These are phyloP conservation scores for Pseudopodoces humilis DNA, from an alignment of 2,113 vertebrate species.

Conservation along the genomic window DNA sequence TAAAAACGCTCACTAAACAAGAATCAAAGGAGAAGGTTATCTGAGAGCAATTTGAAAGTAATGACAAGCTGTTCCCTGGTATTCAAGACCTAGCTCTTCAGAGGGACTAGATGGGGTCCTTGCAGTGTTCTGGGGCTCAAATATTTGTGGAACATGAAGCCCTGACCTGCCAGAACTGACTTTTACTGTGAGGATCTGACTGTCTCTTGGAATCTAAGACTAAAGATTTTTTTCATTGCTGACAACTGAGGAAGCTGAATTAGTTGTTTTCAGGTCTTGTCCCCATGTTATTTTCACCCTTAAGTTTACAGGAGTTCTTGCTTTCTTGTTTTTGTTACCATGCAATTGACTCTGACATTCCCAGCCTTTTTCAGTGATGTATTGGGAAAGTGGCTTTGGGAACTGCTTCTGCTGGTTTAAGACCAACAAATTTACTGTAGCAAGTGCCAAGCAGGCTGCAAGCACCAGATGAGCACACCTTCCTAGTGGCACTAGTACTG, in stretches of 20 bases:
- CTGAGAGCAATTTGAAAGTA: neutral
- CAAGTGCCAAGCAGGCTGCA: neutral
- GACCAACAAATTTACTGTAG: neutral
- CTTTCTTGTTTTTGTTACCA: neutral
- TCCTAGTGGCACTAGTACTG: accelerated
- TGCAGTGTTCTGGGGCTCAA: neutral
- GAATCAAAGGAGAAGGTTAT: neutral
- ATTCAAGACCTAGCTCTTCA: neutral
- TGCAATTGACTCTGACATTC: accelerated
- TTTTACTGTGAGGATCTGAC: neutral
- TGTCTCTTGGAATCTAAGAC: neutral
- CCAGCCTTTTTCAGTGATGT: neutral
- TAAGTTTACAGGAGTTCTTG: neutral
- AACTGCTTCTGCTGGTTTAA: neutral
- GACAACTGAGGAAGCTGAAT: neutral
- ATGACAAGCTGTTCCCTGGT: neutral
- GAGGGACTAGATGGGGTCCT: neutral
- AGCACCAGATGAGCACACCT: neutral
- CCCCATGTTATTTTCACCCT: neutral
- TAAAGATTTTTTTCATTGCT: neutral
- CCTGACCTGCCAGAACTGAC: neutral
- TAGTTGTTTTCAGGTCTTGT: neutral
- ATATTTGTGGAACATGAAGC: neutral
- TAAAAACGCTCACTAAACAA: neutral
- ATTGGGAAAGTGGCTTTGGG: neutral